Percentiles rank a stretch among this genome's conserved stretches.
These are phyloP conservation scores for Arion vulgaris DNA, from an alignment of 1,140 invertebrate species.

Conservation along the genomic window DNA sequence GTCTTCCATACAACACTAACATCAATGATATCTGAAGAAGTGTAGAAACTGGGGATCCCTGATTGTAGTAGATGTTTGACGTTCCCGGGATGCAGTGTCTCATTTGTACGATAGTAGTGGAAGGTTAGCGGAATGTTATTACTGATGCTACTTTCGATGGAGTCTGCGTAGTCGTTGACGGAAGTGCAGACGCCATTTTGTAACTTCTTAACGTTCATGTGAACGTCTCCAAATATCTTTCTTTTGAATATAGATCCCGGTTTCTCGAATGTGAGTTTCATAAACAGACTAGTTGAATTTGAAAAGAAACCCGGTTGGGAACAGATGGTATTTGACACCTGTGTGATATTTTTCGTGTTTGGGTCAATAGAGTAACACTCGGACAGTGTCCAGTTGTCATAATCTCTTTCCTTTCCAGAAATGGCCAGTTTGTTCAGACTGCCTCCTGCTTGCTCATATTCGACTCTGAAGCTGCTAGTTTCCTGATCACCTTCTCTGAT, in stretches of 20 bases:
- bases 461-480: background rate
- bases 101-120: conserved; percentile 52
- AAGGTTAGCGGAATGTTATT: conserved; percentile 35
- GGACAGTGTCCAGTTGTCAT: conserved; percentile 26
- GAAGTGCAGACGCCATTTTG: background rate
- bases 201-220: conserved; percentile 44
- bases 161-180: background rate
- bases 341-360: conserved; percentile 37
- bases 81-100: conserved; percentile 34
- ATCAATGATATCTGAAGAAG: conserved; percentile 49
- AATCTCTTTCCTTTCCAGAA: background rate
- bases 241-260: conserved; percentile 48
- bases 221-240: conserved; percentile 61
- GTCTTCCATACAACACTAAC: conserved; percentile 61
- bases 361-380: conserved; percentile 51
- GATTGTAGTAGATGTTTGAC: conserved; percentile 44
- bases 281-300: conserved; percentile 33
- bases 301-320: conserved; percentile 23
- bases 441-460: background rate
- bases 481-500: conserved; percentile 38
- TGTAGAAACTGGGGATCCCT: conserved; percentile 48
- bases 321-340: conserved; percentile 20
- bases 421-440: background rate
- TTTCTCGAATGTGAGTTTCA: conserved; percentile 52
- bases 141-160: conserved; percentile 10